Percentiles rank a stretch among this genome's conserved stretches.
Evolutionary conservation across 2,888 invertebrate species (phyloP).

Genomic region (Drosophila parthenogenetica): DNA sequence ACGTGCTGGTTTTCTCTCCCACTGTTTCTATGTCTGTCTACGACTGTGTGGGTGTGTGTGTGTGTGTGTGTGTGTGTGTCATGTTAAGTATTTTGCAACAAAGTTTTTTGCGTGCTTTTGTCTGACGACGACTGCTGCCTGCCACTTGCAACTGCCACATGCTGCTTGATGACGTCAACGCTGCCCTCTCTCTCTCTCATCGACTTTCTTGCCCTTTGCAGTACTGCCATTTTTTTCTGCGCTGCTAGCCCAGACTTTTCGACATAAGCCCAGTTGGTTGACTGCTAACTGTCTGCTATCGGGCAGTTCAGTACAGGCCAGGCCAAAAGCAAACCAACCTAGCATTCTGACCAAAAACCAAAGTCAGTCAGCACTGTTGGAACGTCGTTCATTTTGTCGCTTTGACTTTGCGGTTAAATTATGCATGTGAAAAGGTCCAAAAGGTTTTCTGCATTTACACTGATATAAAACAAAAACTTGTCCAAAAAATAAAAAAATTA

Average conservation of each 20-base stretch:
- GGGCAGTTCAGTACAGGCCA: constrained; percentile 25
- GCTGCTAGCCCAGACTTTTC: constrained; percentile 32
- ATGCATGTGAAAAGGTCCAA: constrained; percentile 27
- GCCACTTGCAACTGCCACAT: background rate
- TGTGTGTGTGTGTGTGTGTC: constrained; percentile 42
- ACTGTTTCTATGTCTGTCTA: too few species aligned
- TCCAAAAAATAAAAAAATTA: background rate
- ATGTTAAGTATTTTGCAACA: constrained; percentile 76
- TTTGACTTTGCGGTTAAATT: constrained; percentile 45
- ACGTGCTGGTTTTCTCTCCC: constrained; percentile 11
- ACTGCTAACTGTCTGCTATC: constrained; percentile 52
- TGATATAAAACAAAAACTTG: background rate
- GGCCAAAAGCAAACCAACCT: background rate
- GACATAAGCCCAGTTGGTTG: constrained; percentile 54
- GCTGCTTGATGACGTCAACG: constrained; percentile 30
- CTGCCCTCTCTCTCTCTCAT: constrained; percentile 4
- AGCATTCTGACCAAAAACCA: constrained; percentile 9
- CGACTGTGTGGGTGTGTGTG: too few species aligned
- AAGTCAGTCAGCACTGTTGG: background rate
- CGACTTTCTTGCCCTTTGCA: background rate
- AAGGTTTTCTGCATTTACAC: background rate
- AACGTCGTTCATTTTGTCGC: constrained; percentile 11
- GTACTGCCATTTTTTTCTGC: too few species aligned
- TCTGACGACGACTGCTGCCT: constrained; percentile 52
- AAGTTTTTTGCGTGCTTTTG: constrained; percentile 75